Conservation (phyloP, 1,140 invertebrate species). For the Drosophila ohnishii region DNA sequence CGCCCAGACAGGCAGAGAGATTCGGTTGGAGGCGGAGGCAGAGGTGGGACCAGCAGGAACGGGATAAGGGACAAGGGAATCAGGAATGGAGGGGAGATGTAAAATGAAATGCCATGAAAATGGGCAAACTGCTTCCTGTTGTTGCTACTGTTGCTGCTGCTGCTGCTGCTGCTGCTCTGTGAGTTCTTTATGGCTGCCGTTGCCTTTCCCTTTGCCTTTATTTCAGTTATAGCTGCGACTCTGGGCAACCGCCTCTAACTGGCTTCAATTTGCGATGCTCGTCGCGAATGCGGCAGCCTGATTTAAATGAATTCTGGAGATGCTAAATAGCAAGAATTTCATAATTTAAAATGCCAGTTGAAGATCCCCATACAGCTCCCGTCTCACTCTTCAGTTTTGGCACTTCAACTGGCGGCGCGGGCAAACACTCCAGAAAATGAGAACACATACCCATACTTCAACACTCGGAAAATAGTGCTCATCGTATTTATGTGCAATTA, state of each 20-base stretch:
- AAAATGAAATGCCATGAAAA: conserved; percentile 79
- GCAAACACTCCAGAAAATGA: conserved; percentile 71
- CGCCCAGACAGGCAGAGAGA: conserved; percentile 53
- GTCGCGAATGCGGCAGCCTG: conserved; percentile 22
- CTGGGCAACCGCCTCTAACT: conserved; percentile 43
- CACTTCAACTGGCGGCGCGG: conserved; percentile 58
- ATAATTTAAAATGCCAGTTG: conserved; percentile 71
- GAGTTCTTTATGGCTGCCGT: conserved; percentile 49
- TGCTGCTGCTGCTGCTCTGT: conserved; percentile 10
- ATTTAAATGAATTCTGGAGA: conserved; percentile 72
- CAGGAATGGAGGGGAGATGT: conserved; percentile 34
- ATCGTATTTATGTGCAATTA: neutral
- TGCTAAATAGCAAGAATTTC: conserved; percentile 74
- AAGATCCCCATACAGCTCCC: conserved; percentile 22
- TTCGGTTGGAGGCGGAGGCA: conserved; percentile 5
- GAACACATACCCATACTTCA: conserved; percentile 35
- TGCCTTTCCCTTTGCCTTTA: conserved; percentile 20
- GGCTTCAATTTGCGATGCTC: conserved; percentile 41
- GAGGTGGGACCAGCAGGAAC: conserved; percentile 2
- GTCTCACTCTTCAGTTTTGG: neutral
- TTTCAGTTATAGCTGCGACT: conserved; percentile 17
- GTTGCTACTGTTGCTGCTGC: conserved; percentile 44
- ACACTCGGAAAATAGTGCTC: conserved; percentile 7
- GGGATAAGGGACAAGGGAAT: conserved; percentile 1
- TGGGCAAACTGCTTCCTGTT: conserved; percentile 80